Percentiles rank a stretch among this genome's conserved stretches.
Conservation (phyloP, 2,113 vertebrate genomes). For the Girardinichthys multiradiatus region DNA sequence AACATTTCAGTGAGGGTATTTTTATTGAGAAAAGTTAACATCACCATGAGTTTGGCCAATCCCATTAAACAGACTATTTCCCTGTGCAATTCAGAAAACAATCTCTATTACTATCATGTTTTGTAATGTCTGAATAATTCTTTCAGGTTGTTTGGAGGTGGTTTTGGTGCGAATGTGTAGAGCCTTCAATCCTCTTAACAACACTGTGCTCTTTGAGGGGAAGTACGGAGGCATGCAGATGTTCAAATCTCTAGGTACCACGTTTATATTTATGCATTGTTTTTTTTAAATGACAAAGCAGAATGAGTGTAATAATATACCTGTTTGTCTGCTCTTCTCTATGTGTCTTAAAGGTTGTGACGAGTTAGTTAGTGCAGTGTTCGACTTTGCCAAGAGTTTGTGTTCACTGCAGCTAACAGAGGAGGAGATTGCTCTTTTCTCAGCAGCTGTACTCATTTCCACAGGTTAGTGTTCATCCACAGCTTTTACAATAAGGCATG, state of each 20-base stretch:
- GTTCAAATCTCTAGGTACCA: conserved; percentile 96
- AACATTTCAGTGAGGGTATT: too few relatives aligned
- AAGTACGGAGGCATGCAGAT: conserved; percentile 99
- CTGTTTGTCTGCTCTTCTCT: conserved; percentile 28
- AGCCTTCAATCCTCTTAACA: conserved; percentile 99
- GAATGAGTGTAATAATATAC: conserved; percentile 15
- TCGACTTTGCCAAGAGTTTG: conserved; percentile 98
- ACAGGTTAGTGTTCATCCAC: conserved; percentile 84
- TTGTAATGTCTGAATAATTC: background rate
- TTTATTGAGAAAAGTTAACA: too few relatives aligned
- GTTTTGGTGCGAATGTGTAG: conserved; percentile 99
- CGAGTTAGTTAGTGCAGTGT: conserved; percentile 95
- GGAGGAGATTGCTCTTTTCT: conserved; percentile 98
- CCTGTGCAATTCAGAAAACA: background rate
- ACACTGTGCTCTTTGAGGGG: conserved; percentile 99
- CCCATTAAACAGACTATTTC: background rate
- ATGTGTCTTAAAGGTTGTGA: conserved; percentile 87
- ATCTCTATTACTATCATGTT: background rate
- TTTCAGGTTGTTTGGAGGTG: conserved; percentile 95
- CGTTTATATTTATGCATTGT: background rate
- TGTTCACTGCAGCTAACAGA: conserved; percentile 97
- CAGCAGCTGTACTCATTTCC: conserved; percentile 97
- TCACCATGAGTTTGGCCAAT: too few relatives aligned
- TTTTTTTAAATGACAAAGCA: background rate
- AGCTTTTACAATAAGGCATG: background rate